Evolutionary conservation across 2,113 vertebrate species (phyloP), one percentile per base, ranked within the genome.

Genomic region (Tragulus kanchil): DNA sequence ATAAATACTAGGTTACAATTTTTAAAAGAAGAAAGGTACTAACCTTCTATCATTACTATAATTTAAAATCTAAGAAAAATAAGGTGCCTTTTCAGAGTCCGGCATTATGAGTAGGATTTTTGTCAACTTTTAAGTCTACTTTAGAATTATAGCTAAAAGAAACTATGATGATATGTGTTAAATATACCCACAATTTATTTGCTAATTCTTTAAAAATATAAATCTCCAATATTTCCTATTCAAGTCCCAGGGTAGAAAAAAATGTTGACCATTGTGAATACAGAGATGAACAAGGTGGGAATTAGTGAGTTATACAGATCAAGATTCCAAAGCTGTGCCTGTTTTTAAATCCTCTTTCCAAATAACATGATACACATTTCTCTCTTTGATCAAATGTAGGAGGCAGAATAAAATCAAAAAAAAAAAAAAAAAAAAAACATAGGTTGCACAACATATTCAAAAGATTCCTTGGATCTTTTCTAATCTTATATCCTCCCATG

Each of bases 131-230:
- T 59, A 87, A 71, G 50, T 86, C 23, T 64, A 86, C 52, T 65
- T 91, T 31, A 81, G 62, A 90, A 73, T 84, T 75, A 87, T 45
- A 95, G 45, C 59, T 92, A 77, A 92, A 52, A 90, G 8, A 94
- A 94, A 62, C 16, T 64, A 86, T 77, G 90, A 95, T 58, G 65
- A 56, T 73, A 85, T 86, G 14, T 48, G 25, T 54, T 81, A 97
- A 95, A 78, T 77, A 93, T 3, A 75, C 11, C 21, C 3, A 56
- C 1, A 4, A 45, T 28, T 42, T 71, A 84, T 23, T 64, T 64
- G 67, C 28, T 81, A 96, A 79, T 89, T 94, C 69, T 62, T 93
- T 73, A 85, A 95, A 89, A 92, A 93, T 61, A 71, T 28, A 90
- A 82, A 93, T 96, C 48, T 69, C 65, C 25, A 77, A 6, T 93